phyloP scores from a whole-genome alignment of 1,140 invertebrate species.

The Parasteatoda tepidariorum region DNA sequence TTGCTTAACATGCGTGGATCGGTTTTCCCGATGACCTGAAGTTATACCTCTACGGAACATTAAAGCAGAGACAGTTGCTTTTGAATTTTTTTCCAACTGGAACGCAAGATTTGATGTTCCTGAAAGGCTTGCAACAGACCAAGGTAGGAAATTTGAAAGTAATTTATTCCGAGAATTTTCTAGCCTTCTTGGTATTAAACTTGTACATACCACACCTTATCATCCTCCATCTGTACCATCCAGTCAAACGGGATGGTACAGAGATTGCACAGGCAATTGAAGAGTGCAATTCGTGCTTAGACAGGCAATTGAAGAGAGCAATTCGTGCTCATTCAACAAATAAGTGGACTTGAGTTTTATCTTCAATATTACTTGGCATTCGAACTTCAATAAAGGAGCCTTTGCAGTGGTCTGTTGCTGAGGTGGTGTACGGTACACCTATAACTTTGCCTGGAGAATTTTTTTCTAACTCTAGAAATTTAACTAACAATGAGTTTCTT shows the following conservation, averaged over 20 bases:
- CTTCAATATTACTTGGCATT: background rate
- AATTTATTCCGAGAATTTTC: too few species aligned
- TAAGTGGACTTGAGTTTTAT: too few species aligned
- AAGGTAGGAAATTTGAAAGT: too few species aligned
- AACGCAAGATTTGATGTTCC: constrained; percentile 19
- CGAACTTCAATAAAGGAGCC: background rate
- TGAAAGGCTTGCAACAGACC: constrained; percentile 60
- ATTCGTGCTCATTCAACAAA: too few species aligned
- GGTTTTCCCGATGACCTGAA: constrained; percentile 64
- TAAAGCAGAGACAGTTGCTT: background rate
- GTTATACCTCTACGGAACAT: constrained; percentile 65
- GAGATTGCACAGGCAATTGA: too few species aligned
- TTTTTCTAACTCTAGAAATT: background rate
- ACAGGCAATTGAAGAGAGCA: too few species aligned
- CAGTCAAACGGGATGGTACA: too few species aligned
- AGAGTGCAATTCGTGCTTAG: too few species aligned
- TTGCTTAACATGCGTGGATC: background rate
- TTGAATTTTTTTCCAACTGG: background rate
- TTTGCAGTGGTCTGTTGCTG: background rate
- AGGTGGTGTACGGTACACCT: background rate
- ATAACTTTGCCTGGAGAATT: background rate
- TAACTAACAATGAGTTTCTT: background rate
- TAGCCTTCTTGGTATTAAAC: too few species aligned
- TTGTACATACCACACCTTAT: too few species aligned
- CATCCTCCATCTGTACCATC: too few species aligned